These are phyloP conservation scores for Acrocephalus scirpaceus DNA, from an alignment of 2,797 vertebrate species.

Conservation along the genomic window DNA sequence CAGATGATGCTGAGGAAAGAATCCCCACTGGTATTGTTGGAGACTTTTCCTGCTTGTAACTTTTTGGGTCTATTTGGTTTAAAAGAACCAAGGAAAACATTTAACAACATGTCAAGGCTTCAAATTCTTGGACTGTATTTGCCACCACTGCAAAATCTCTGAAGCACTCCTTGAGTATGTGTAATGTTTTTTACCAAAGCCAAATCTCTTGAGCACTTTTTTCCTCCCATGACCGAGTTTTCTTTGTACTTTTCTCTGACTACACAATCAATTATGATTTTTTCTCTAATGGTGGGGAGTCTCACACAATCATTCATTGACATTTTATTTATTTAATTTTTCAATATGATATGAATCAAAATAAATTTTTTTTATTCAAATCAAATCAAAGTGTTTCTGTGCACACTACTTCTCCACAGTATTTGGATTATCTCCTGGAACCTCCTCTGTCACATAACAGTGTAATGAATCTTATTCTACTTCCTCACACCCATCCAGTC, in stretches of 20 bases:
- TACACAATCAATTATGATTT: not conserved
- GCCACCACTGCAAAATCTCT: not conserved
- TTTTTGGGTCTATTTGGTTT: not conserved
- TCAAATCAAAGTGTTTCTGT: not conserved
- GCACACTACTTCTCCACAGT: not conserved
- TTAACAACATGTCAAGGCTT: not conserved
- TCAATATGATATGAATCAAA: slow-evolving; percentile 48
- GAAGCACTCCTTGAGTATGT: not conserved
- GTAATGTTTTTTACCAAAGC: slow-evolving; percentile 51
- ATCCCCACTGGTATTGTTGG: not conserved
- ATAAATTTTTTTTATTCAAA: slow-evolving; percentile 68
- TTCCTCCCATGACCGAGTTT: not conserved
- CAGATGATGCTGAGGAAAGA: not conserved
- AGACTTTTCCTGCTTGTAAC: not conserved
- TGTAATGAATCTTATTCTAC: not conserved
- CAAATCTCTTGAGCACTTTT: slow-evolving; percentile 49
- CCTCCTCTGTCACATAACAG: not conserved
- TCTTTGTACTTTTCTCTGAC: slow-evolving; percentile 6
- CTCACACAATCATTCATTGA: slow-evolving; percentile 8
- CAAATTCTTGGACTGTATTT: not conserved
- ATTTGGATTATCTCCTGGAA: not conserved
- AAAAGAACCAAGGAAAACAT: not conserved
- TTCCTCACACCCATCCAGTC: not conserved
- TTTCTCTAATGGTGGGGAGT: not conserved
- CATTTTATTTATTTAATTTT: slow-evolving; percentile 71